Percentiles rank a stretch among this genome's conserved stretches.
Conservation (phyloP, 2,113 vertebrate species). For the Phrynosoma blainvillii region DNA sequence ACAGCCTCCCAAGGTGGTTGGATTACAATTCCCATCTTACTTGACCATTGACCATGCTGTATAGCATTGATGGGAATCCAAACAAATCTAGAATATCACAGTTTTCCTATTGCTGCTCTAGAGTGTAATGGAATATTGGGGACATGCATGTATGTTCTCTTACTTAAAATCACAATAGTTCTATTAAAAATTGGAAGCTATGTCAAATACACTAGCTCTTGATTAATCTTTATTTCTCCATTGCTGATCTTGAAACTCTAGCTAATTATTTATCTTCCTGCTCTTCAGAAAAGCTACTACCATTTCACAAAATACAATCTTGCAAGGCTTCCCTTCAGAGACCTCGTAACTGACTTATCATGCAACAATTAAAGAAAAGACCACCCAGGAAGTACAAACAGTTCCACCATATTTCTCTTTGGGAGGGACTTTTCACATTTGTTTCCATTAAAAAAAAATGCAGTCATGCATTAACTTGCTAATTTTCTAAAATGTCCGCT, state of each 20-base stretch:
- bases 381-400: constrained; percentile 7
- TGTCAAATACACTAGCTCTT: not conserved
- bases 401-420: not conserved
- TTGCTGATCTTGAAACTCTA: not conserved
- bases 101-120: not conserved
- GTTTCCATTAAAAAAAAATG: not conserved
- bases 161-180: not conserved
- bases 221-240: not conserved
- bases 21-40: too few species aligned
- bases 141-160: not conserved
- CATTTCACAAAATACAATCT: not conserved
- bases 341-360: constrained; percentile 22
- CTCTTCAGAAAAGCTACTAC: not conserved
- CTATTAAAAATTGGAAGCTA: not conserved
- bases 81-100: too few species aligned
- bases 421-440: not conserved
- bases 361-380: constrained; percentile 2
- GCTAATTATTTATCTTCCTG: not conserved
- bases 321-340: not conserved
- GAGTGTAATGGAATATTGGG: not conserved
- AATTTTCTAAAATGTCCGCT: not conserved
- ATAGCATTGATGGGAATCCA: too few species aligned
- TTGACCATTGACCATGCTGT: too few species aligned
- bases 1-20: too few species aligned
- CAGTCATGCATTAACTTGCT: not conserved